phyloP scores from a whole-genome alignment of 2,113 vertebrate genomes.

The Pomatostomus ruficeps region DNA sequence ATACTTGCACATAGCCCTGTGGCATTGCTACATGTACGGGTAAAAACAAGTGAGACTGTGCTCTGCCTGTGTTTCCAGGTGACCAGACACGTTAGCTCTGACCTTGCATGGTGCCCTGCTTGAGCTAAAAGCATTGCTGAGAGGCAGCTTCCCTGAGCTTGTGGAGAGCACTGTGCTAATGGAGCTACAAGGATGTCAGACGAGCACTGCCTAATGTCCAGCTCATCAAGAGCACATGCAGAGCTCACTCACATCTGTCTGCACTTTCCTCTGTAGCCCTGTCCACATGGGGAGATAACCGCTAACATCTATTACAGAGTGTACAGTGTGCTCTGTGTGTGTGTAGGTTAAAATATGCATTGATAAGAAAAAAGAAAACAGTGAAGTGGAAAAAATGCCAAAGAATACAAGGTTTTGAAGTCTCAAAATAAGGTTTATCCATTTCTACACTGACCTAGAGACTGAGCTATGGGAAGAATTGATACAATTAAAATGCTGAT shows the following conservation, averaged over 20 bases:
- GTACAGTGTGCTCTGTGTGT: neutral
- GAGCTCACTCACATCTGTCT: neutral
- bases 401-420: neutral
- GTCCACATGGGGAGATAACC: neutral
- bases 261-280: neutral
- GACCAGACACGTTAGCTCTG: neutral
- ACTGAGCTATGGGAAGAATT: neutral
- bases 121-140: neutral
- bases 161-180: neutral
- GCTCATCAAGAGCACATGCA: neutral
- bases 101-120: neutral
- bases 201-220: neutral
- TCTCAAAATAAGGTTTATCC: neutral
- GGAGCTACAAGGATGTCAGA: neutral
- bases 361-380: neutral
- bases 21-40: neutral
- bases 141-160: neutral
- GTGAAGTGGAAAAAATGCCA: conserved; percentile 10
- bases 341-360: neutral
- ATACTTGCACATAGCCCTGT: neutral
- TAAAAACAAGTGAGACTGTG: neutral
- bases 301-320: neutral
- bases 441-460: neutral
- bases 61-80: neutral
- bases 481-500: neutral